phyloP scores from a whole-genome alignment of 2,797 vertebrate species.

The Harpagifer antarcticus region DNA sequence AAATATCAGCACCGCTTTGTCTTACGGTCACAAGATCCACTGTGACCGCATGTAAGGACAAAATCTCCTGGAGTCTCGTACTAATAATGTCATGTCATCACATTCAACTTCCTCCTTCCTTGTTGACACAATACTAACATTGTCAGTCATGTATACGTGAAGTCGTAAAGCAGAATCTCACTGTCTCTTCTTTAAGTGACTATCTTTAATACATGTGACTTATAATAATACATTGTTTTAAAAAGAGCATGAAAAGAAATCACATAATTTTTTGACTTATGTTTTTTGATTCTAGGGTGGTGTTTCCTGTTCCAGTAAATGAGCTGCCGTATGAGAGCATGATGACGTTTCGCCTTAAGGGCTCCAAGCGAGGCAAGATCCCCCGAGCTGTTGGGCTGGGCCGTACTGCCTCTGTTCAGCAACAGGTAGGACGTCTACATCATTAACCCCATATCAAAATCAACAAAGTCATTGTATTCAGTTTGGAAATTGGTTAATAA shows the following conservation, averaged over 20 bases:
- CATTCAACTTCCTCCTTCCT: neutral
- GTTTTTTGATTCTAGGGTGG: constrained; percentile 71
- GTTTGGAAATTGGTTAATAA: neutral
- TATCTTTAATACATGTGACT: neutral
- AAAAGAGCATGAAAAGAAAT: neutral
- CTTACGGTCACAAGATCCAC: constrained; percentile 71
- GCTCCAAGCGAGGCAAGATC: constrained; percentile 75
- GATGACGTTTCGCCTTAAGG: constrained; percentile 77
- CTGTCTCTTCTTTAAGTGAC: neutral
- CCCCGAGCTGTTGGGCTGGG: constrained; percentile 77
- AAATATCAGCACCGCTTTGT: constrained; percentile 80
- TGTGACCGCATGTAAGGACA: constrained; percentile 81
- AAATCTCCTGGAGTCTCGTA: neutral
- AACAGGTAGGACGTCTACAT: constrained; percentile 56
- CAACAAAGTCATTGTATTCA: too few relatives aligned
- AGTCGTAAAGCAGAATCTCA: neutral
- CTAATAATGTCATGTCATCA: neutral
- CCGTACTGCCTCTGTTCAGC: constrained; percentile 79
- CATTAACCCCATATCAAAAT: neutral
- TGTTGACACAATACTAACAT: neutral
- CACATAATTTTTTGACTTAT: neutral
- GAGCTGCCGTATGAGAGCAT: constrained; percentile 81
- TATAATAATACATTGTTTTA: neutral
- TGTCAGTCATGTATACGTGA: neutral
- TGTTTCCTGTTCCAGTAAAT: constrained; percentile 75